Percentiles rank a stretch among this genome's conserved stretches.
phyloP scores from a whole-genome alignment of 2,797 vertebrate species.

The Channa striata region DNA sequence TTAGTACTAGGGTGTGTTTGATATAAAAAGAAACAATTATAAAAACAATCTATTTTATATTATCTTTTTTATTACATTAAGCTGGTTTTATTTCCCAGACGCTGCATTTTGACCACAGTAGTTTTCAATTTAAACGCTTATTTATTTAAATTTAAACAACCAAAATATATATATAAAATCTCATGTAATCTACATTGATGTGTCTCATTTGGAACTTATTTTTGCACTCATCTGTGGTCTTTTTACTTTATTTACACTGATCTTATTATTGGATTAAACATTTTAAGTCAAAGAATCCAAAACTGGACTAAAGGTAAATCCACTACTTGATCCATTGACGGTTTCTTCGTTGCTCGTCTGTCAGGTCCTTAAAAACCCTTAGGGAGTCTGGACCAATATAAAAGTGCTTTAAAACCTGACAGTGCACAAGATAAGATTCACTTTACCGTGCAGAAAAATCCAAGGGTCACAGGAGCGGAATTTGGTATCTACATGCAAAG shows the following conservation, averaged over 20 bases:
- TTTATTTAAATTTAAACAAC: too few relatives aligned
- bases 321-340: slow-evolving; percentile 29
- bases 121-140: too few relatives aligned
- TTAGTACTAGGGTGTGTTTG: too few relatives aligned
- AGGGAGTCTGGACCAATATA: not conserved
- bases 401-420: not conserved
- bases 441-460: not conserved
- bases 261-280: slow-evolving; percentile 5
- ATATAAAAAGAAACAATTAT: too few relatives aligned
- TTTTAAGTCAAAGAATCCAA: slow-evolving; percentile 20
- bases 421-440: not conserved
- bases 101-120: too few relatives aligned
- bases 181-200: too few relatives aligned
- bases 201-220: not conserved
- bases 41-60: too few relatives aligned
- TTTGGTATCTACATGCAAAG: not conserved
- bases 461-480: not conserved
- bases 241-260: not conserved
- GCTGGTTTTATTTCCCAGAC: too few relatives aligned
- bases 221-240: not conserved
- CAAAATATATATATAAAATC: too few relatives aligned
- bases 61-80: too few relatives aligned
- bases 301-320: slow-evolving; percentile 40
- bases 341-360: slow-evolving; percentile 24
- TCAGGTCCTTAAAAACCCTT: slow-evolving; percentile 6